These are phyloP conservation scores for Nymphalis io DNA, from an alignment of 1,140 invertebrate species.

Conservation along the genomic window DNA sequence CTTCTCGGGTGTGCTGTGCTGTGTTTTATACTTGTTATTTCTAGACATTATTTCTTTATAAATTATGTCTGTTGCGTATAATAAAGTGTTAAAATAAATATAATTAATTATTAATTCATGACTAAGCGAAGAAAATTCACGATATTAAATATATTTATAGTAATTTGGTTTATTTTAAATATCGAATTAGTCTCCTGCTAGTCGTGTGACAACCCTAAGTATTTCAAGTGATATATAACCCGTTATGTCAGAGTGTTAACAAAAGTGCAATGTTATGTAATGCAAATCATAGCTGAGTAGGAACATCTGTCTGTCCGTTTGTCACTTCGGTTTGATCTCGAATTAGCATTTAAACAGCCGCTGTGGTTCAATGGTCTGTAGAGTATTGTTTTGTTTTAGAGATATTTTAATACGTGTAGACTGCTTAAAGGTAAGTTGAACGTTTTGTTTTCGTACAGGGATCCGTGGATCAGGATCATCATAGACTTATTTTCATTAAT, in stretches of 20 bases:
- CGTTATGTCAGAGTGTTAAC: conserved; percentile 4
- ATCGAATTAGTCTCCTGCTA: too few relatives aligned
- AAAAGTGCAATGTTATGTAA: conserved; percentile 39
- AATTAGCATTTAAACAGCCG: conserved; percentile 40
- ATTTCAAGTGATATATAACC: background rate
- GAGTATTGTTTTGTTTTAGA: conserved; percentile 17
- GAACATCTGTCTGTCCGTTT: conserved; percentile 40
- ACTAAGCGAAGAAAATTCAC: too few relatives aligned
- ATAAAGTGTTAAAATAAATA: too few relatives aligned
- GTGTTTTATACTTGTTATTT: too few relatives aligned
- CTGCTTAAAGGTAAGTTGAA: background rate
- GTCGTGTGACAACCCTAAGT: background rate
- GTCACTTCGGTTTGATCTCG: conserved; percentile 43
- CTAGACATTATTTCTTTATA: too few relatives aligned
- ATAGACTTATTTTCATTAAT: too few relatives aligned
- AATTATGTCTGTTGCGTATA: too few relatives aligned
- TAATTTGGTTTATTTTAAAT: too few relatives aligned
- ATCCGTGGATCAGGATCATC: background rate
- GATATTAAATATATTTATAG: too few relatives aligned
- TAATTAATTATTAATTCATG: too few relatives aligned
- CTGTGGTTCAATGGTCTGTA: conserved; percentile 23
- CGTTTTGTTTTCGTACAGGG: background rate
- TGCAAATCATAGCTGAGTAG: conserved; percentile 39
- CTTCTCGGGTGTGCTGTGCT: too few relatives aligned
- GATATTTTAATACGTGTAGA: conserved; percentile 2